phyloP scores from a whole-genome alignment of 37 sponge, comb jelly and placozoan genomes.

The Aplysina aerophoba region DNA sequence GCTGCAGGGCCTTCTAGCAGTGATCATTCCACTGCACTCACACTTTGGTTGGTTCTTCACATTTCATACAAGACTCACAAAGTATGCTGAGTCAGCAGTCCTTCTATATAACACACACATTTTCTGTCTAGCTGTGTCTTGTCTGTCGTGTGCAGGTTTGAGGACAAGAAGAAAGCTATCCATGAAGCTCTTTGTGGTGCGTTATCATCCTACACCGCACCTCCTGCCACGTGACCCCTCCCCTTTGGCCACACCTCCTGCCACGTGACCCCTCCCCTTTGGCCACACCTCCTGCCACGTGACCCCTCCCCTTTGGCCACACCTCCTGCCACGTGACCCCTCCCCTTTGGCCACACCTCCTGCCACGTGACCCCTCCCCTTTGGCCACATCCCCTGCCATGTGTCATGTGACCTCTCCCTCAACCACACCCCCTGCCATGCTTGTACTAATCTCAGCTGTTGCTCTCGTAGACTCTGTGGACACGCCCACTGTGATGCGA shows the following conservation, averaged over 20 bases:
- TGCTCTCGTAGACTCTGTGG: conserved; percentile 73
- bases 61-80: too few species aligned
- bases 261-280: not conserved
- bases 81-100: not conserved
- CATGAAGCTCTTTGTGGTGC: conserved; percentile 82
- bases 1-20: too few species aligned
- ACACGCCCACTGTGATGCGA: conserved; percentile 80
- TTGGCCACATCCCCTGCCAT: not conserved
- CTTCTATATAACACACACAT: too few species aligned
- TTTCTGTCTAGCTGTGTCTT: not conserved
- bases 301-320: too few species aligned
- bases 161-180: conserved; percentile 36
- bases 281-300: not conserved
- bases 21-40: too few species aligned
- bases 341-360: too few species aligned
- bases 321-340: too few species aligned
- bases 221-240: not conserved
- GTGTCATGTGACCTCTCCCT: not conserved
- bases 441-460: not conserved
- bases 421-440: not conserved
- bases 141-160: conserved; percentile 44
- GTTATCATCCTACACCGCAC: not conserved
- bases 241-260: not conserved
- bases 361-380: too few species aligned
- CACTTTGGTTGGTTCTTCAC: too few species aligned